Evolutionary conservation across 2,888 invertebrate species (phyloP).

Genomic region (Pristionchus maxplancki): DNA sequence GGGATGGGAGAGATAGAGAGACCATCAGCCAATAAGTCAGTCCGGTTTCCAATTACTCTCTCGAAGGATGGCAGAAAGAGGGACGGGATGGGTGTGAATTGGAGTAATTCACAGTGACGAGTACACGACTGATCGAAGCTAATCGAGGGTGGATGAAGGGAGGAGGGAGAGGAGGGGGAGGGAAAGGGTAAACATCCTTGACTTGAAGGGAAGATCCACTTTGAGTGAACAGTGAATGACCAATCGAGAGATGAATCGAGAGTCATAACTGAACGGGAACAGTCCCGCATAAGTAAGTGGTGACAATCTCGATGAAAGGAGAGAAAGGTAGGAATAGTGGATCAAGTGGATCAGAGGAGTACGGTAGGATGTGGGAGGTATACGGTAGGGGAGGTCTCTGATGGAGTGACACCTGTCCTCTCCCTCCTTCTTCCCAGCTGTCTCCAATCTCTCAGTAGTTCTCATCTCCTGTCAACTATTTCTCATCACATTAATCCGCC

Average conservation of each 20-base stretch:
- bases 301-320: background rate
- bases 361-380: background rate
- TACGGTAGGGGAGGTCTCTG: background rate
- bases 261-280: conserved; percentile 27
- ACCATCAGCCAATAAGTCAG: background rate
- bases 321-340: background rate
- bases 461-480: conserved; percentile 30
- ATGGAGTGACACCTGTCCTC: background rate
- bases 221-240: conserved; percentile 33
- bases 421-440: background rate
- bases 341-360: background rate
- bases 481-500: conserved; percentile 43
- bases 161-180: background rate
- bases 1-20: background rate
- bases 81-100: conserved; percentile 3
- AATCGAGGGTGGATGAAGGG: background rate
- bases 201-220: conserved; percentile 39
- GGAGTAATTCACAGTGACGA: conserved; percentile 10
- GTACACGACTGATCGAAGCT: conserved; percentile 24
- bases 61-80: background rate
- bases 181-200: conserved; percentile 35
- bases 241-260: conserved; percentile 6
- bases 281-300: conserved; percentile 27
- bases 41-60: conserved; percentile 37
- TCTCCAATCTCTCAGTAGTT: conserved; percentile 38